Evolutionary conservation across 92 coral and sea anemone genomes (phyloP).

Genomic region (Phymanthus crucifer): DNA sequence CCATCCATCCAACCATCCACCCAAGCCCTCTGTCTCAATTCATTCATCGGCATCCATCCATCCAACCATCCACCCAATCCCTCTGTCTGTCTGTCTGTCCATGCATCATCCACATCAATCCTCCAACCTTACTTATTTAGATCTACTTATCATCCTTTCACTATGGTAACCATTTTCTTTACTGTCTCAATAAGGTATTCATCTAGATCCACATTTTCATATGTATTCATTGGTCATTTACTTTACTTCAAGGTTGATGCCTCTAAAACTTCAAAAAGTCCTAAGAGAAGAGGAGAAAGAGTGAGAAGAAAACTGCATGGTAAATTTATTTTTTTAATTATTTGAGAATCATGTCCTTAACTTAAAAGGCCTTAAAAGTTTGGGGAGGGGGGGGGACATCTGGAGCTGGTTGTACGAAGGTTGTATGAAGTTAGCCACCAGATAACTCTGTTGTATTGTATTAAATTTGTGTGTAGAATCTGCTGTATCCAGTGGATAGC

Average conservation of each 20-base stretch:
- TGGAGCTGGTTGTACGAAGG: no score
- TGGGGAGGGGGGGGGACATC: no score
- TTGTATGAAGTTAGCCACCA: no score
- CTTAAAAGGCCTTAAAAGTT: no score
- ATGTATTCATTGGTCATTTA: background rate
- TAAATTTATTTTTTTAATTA: background rate
- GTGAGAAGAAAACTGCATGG: constrained; percentile 81
- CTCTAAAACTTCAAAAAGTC: constrained; percentile 27
- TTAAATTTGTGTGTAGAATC: no score
- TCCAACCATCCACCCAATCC: background rate
- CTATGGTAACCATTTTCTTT: background rate
- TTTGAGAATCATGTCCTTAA: background rate
- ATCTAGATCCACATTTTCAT: background rate
- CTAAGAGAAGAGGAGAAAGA: constrained; percentile 67
- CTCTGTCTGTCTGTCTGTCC: background rate
- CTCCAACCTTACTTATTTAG: background rate
- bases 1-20: background rate
- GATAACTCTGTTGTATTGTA: no score
- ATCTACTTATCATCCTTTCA: background rate
- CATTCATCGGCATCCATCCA: no score
- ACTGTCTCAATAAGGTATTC: background rate
- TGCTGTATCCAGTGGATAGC: no score
- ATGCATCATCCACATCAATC: background rate
- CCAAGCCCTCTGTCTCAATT: no score
- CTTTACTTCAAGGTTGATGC: constrained; percentile 7